phyloP scores from a whole-genome alignment of 2,113 vertebrate species.

The Collichthys lucidus region DNA sequence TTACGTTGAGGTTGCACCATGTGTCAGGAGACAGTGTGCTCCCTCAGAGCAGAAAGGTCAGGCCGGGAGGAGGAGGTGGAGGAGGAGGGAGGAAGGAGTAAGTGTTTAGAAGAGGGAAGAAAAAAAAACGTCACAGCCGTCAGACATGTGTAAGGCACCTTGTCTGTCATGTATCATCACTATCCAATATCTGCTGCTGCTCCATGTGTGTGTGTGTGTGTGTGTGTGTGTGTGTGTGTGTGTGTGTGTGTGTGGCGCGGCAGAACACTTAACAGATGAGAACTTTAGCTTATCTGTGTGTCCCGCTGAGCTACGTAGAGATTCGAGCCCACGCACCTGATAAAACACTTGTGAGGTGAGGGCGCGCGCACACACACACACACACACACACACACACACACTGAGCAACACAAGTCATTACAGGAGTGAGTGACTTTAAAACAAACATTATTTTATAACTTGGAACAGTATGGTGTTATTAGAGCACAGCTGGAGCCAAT shows the following conservation, averaged over 20 bases:
- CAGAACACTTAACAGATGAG: slow-evolving; percentile 59
- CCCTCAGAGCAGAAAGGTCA: slow-evolving; percentile 72
- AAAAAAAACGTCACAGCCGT: slow-evolving; percentile 61
- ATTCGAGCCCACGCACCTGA: slow-evolving; percentile 68
- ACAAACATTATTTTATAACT: too few species aligned
- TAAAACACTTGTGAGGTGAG: slow-evolving; percentile 60
- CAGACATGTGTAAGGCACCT: slow-evolving; percentile 79
- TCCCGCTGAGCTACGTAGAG: slow-evolving; percentile 35
- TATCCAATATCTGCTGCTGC: slow-evolving; percentile 80
- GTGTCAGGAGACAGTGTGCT: slow-evolving; percentile 56
- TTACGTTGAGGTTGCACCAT: slow-evolving; percentile 26
- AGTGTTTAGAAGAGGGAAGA: slow-evolving; percentile 58
- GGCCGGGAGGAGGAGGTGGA: slow-evolving; percentile 29
- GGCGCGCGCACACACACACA: neutral
- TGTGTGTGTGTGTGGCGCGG: slow-evolving; percentile 8
- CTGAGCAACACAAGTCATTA: neutral
- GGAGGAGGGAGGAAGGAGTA: slow-evolving; percentile 29
- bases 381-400: neutral
- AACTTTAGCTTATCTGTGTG: slow-evolving; percentile 45
- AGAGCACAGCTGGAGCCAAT: too few species aligned
- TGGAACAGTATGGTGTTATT: too few species aligned
- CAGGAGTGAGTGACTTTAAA: neutral
- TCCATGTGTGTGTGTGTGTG: neutral
- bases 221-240: neutral
- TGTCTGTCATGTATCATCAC: slow-evolving; percentile 89